A percentile compares a stretch with the other conserved stretches of the same genome.
Conservation (phyloP, 2,113 vertebrate genomes). For the Emydura subglobosa region DNA sequence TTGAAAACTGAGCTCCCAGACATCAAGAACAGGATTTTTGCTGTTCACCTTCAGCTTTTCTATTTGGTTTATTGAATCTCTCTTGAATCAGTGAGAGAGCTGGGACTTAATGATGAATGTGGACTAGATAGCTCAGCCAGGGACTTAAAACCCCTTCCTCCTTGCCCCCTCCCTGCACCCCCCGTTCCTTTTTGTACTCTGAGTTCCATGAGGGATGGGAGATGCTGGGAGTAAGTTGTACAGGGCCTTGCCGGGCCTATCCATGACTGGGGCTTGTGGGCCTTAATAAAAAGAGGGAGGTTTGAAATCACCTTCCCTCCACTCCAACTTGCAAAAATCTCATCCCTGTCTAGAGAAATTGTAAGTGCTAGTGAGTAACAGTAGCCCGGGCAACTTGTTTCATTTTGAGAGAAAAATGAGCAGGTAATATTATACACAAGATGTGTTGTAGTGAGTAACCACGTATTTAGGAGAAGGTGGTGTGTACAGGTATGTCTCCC, state of each 20-base stretch:
- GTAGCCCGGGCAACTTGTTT: neutral
- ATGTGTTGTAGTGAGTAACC: neutral
- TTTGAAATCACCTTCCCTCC: neutral
- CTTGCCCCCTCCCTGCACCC: neutral
- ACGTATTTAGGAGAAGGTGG: neutral
- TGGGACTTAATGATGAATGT: neutral
- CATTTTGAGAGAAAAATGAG: neutral
- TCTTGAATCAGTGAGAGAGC: neutral
- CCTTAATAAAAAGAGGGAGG: neutral
- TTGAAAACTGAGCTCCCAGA: neutral
- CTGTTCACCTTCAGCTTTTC: neutral
- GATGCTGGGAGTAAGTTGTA: neutral
- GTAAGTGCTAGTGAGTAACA: neutral
- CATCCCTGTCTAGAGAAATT: neutral
- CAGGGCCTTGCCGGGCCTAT: neutral
- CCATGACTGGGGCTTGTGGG: neutral
- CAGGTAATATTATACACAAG: neutral
- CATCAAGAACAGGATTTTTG: neutral
- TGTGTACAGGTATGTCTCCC: neutral
- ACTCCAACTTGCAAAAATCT: neutral
- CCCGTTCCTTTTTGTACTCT: neutral
- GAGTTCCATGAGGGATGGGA: neutral
- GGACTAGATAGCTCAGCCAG: neutral
- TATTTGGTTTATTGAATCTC: neutral
- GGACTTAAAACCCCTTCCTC: neutral